Percentiles rank a stretch among this genome's conserved stretches.
These are phyloP conservation scores for Microtus richardsoni DNA, from an alignment of 2,113 vertebrate species.

Conservation along the genomic window DNA sequence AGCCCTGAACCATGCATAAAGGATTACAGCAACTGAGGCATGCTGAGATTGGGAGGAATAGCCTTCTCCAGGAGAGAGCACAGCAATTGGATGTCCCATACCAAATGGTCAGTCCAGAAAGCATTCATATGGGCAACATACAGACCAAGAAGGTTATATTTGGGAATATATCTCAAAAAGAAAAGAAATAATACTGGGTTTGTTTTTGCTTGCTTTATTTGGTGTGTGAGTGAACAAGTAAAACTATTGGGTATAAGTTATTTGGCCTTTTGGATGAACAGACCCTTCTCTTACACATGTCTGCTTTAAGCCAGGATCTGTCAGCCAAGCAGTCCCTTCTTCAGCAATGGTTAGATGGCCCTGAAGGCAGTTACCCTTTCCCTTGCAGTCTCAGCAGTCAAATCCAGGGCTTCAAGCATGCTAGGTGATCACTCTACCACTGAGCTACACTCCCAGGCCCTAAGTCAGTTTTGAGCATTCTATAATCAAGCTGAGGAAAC, in stretches of 20 bases:
- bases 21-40: background rate
- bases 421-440: background rate
- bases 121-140: background rate
- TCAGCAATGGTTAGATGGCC: background rate
- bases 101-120: background rate
- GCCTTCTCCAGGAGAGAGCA: background rate
- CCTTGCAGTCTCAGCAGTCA: background rate
- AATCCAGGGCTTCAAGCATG: background rate
- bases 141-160: background rate
- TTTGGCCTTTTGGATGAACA: background rate
- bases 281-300: background rate
- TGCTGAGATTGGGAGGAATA: too few relatives aligned
- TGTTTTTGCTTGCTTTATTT: background rate
- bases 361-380: background rate
- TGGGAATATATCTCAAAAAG: background rate
- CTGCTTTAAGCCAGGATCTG: background rate
- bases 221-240: background rate
- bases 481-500: background rate
- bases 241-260: background rate
- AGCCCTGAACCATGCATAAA: background rate
- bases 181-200: background rate
- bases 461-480: background rate
- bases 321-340: background rate
- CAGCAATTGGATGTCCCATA: background rate
- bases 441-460: background rate